Percentiles rank a stretch among this genome's conserved stretches.
These are phyloP conservation scores for Liodrosophila aerea DNA, from an alignment of 2,888 invertebrate genomes.

Conservation along the genomic window DNA sequence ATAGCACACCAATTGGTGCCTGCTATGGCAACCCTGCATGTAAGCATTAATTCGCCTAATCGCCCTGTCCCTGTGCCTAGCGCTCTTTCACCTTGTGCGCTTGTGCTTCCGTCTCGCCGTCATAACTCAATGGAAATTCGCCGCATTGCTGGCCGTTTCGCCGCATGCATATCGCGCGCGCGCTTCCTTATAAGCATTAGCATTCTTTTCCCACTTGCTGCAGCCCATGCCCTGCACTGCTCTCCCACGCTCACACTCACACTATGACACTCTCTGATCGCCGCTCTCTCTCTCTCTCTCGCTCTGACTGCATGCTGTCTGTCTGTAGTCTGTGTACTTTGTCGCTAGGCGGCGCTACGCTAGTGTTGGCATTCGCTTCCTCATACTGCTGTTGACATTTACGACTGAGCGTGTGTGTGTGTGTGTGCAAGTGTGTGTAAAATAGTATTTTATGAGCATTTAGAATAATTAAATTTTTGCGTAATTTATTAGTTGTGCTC, in stretches of 20 bases:
- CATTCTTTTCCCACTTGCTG: too few relatives aligned
- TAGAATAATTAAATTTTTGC: slow-evolving; percentile 24
- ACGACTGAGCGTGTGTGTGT: slow-evolving; percentile 9
- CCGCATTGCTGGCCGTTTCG: too few relatives aligned
- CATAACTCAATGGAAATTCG: slow-evolving; percentile 28
- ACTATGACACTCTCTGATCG: too few relatives aligned
- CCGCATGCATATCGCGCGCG: slow-evolving; percentile 21
- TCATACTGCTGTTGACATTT: slow-evolving; percentile 45
- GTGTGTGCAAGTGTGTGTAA: neutral
- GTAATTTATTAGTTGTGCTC: slow-evolving; percentile 42
- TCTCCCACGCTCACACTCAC: too few relatives aligned
- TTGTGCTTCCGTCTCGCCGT: slow-evolving; percentile 35
- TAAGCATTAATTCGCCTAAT: slow-evolving; percentile 14
- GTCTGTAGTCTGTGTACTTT: slow-evolving; percentile 1
- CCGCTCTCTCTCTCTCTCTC: too few relatives aligned
- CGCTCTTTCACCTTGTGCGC: slow-evolving; percentile 16
- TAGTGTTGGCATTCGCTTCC: slow-evolving; percentile 43
- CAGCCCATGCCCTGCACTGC: too few relatives aligned
- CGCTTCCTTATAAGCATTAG: slow-evolving; percentile 58
- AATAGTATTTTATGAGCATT: neutral
- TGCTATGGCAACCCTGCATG: too few relatives aligned
- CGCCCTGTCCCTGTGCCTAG: slow-evolving; percentile 1
- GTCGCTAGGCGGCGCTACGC: slow-evolving; percentile 12
- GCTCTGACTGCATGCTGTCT: slow-evolving; percentile 15
- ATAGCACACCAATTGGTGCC: too few relatives aligned